Percentiles rank a stretch among this genome's conserved stretches.
Conservation (phyloP, 2,888 invertebrate genomes). For the Drosophila quinaria region DNA sequence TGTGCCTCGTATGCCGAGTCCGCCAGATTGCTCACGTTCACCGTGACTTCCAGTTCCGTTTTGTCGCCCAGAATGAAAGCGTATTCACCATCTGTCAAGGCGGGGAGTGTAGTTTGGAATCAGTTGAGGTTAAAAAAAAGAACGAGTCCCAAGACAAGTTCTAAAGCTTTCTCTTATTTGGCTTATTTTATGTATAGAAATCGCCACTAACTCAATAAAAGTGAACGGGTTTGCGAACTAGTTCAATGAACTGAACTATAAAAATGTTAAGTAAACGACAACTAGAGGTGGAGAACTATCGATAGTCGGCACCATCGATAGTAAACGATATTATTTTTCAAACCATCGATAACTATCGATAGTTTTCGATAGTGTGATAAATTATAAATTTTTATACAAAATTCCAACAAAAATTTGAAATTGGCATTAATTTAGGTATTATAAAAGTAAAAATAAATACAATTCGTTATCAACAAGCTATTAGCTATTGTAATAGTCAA, state of each 20-base stretch:
- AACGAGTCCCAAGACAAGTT: background rate
- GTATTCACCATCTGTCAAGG: conserved; percentile 85
- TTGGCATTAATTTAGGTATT: no score
- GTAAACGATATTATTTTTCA: no score
- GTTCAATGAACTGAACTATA: background rate
- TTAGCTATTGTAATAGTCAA: no score
- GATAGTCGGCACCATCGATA: no score
- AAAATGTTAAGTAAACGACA: background rate
- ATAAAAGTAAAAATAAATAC: no score
- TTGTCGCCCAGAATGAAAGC: conserved; percentile 90
- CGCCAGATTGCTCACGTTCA: conserved; percentile 91
- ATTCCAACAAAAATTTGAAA: no score
- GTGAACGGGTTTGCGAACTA: background rate
- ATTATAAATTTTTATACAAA: no score
- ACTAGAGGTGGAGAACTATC: no score
- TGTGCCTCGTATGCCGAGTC: conserved; percentile 97
- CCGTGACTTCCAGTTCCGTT: conserved; percentile 91
- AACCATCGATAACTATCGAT: no score
- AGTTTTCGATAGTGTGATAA: no score
- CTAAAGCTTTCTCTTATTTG: background rate
- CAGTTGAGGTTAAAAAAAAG: background rate
- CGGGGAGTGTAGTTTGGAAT: background rate
- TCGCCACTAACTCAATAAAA: background rate
- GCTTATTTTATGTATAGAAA: no score
- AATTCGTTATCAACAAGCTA: no score